A percentile compares a stretch with the other conserved stretches of the same genome.
Evolutionary conservation across 2,888 invertebrate species (phyloP).

Genomic region (Erebia aethiops): DNA sequence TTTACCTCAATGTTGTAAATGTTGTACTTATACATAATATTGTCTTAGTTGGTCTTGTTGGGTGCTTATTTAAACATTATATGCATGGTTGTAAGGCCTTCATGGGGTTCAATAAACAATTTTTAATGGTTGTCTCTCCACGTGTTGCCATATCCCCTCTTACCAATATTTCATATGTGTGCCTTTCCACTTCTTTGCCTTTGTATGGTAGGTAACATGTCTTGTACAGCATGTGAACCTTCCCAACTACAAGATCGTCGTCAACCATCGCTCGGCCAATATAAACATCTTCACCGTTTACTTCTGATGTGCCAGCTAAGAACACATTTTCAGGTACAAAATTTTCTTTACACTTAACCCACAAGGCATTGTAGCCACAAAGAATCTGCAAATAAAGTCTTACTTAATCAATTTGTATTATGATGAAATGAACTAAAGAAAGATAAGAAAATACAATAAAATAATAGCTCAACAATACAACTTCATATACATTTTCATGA

Average conservation of each 20-base stretch:
- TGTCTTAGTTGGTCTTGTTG: not conserved
- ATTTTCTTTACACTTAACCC: slow-evolving; percentile 81
- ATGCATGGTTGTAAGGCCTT: slow-evolving; percentile 29
- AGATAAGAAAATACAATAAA: too few relatives aligned
- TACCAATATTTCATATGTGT: slow-evolving; percentile 53
- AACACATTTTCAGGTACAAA: slow-evolving; percentile 86
- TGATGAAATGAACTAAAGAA: too few relatives aligned
- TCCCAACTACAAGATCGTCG: slow-evolving; percentile 88
- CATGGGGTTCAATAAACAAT: slow-evolving; percentile 27
- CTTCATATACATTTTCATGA: too few relatives aligned
- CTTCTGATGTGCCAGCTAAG: slow-evolving; percentile 80
- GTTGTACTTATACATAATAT: too few relatives aligned
- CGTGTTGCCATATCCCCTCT: slow-evolving; percentile 15
- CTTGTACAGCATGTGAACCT: slow-evolving; percentile 85
- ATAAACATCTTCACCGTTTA: slow-evolving; percentile 78
- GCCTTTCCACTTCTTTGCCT: slow-evolving; percentile 47
- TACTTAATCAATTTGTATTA: not conserved
- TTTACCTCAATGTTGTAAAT: too few relatives aligned
- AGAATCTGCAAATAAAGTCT: slow-evolving; percentile 52
- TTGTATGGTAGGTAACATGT: slow-evolving; percentile 86
- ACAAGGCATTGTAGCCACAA: slow-evolving; percentile 57
- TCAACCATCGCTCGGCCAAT: slow-evolving; percentile 87
- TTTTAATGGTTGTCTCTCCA: slow-evolving; percentile 15
- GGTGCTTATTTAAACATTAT: slow-evolving; percentile 3
- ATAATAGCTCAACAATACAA: too few relatives aligned